Evolutionary conservation across 1,140 invertebrate species (phyloP).

Genomic region (Diploscapter pachys): DNA sequence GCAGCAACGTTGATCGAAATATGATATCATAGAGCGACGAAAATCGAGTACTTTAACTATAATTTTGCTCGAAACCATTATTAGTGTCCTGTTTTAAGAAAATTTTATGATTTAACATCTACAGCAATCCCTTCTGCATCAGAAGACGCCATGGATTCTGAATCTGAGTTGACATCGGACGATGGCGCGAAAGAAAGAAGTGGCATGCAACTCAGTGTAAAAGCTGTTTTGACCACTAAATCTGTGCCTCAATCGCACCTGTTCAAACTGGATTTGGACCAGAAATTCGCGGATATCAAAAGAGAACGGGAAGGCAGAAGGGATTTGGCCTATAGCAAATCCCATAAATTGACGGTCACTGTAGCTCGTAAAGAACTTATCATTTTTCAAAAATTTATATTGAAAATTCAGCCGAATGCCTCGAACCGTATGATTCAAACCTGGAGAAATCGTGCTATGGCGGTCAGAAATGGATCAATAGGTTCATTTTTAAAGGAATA

Average conservation of each 20-base stretch:
- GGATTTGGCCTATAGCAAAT: slow-evolving; percentile 10
- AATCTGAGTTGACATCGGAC: slow-evolving; percentile 8
- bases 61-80: no score
- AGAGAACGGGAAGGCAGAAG: slow-evolving; percentile 15
- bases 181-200: slow-evolving; percentile 5
- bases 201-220: slow-evolving; percentile 18
- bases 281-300: slow-evolving; percentile 14
- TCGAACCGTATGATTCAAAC: slow-evolving; percentile 44
- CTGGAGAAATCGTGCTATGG: slow-evolving; percentile 40
- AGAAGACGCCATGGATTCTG: not conserved
- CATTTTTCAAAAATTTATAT: not conserved
- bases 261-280: slow-evolving; percentile 25
- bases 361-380: slow-evolving; percentile 17
- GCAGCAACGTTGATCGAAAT: not conserved
- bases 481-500: slow-evolving; percentile 21
- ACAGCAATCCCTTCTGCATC: not conserved
- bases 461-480: slow-evolving; percentile 39
- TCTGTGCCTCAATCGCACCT: not conserved
- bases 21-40: not conserved
- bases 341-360: slow-evolving; percentile 17
- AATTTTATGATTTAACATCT: not conserved
- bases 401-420: slow-evolving; percentile 39
- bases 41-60: not conserved
- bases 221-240: slow-evolving; percentile 17
- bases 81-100: slow-evolving; percentile 7